Evolutionary conservation across 2,797 vertebrate genomes (phyloP), one percentile per base, ranked within the genome.

Genomic region (Urocyon cinereoargenteus): DNA sequence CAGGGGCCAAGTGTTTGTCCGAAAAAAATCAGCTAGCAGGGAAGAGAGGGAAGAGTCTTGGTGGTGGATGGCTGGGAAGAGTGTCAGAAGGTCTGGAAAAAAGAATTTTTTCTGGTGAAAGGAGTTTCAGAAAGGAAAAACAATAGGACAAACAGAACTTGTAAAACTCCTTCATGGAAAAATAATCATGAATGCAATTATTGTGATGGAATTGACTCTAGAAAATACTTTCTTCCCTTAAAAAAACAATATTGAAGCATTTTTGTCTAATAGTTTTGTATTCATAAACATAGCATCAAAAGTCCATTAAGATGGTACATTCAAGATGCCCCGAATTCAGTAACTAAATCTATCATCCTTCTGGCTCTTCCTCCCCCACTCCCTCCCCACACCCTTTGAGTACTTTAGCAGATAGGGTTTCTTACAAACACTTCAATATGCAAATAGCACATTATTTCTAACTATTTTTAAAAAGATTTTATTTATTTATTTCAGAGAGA

Each of bases 231-330:
- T 78, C 31, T 85, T 89, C 88, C 95, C 85, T 40, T 85, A 90
- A 93, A 82, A 12, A 79, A 36, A 45, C 36, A 90, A 59, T 70
- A 64, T 57, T 28, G 45, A 91, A 88, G 64, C 53, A 82, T 57
- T 82, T 96, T 82, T 75, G 94, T 53, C 66, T 36, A 89, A 89
- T 61, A 93, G 36, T 66, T 93, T 93, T 93, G 85, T 75, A 87
- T 93, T 86, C 78, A 82, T 90, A 92, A 90, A 87, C 75, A 82
- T 0, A 96, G 49, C 68, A 64, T 62, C 31, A 72, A 85, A 96
- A 91, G 57, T 66, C 61, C 55, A 6, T 45, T 55, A n/a, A 94
- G 61, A 86, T 11, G 12, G 72, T 75, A 45, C 53, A 82, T 91
- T 91, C 92, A 86, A 70, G 70, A 85, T 88, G 59, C 53, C 40